These are phyloP conservation scores for Brachypteracias leptosomus DNA, from an alignment of 2,113 vertebrate species.

Conservation along the genomic window DNA sequence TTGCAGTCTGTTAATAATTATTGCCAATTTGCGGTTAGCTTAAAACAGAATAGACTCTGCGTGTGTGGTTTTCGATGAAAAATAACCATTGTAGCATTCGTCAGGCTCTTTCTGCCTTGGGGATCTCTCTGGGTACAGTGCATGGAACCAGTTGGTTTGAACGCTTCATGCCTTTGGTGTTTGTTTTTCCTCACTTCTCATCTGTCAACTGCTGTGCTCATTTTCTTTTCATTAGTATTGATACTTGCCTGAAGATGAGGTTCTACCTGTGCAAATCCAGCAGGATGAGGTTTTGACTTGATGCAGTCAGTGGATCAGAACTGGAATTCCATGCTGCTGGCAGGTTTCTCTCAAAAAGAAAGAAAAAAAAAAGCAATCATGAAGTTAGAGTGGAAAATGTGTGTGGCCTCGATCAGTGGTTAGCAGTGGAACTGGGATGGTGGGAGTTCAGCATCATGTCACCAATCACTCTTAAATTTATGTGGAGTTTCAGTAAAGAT, in stretches of 20 bases:
- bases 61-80: constrained; percentile 31
- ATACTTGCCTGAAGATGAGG: neutral
- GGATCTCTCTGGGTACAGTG: neutral
- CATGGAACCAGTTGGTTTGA: neutral
- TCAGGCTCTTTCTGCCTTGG: constrained; percentile 6
- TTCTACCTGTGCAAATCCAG: neutral
- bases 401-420: neutral
- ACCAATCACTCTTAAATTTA: neutral
- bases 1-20: constrained; percentile 54
- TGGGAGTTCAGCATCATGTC: neutral
- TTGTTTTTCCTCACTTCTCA: constrained; percentile 26
- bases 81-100: constrained; percentile 47
- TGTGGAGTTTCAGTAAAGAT: neutral
- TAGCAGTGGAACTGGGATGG: neutral
- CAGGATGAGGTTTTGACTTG: neutral
- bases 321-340: neutral
- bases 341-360: neutral
- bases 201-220: constrained; percentile 5
- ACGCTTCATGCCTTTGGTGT: constrained; percentile 20
- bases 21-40: constrained; percentile 42
- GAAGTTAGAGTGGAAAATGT: neutral
- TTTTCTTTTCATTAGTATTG: constrained; percentile 18
- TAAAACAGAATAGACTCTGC: constrained; percentile 38
- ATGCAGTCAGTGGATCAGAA: neutral
- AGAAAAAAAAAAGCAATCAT: neutral